Conservation (phyloP, 2,888 invertebrate genomes). For the Zootermopsis nevadensis region DNA sequence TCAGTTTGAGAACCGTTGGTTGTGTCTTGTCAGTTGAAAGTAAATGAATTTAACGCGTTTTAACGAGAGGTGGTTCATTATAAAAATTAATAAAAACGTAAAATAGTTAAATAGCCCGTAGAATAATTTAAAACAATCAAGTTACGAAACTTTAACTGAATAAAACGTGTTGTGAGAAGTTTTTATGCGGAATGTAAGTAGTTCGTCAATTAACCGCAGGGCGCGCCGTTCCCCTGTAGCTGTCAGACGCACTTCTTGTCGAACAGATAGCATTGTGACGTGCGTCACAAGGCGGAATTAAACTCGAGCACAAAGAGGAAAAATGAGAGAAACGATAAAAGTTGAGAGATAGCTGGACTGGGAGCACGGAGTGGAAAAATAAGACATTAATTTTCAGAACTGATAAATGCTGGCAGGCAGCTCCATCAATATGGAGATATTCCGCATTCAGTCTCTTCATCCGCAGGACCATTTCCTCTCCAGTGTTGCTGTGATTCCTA, state of each 20-base stretch:
- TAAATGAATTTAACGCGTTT: too few relatives aligned
- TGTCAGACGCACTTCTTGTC: neutral
- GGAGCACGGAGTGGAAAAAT: conserved; percentile 29
- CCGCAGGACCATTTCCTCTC: neutral
- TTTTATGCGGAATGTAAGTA: neutral
- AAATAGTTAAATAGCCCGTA: too few relatives aligned
- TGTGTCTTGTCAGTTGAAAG: too few relatives aligned
- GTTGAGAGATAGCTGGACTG: conserved; percentile 13
- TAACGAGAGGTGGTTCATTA: too few relatives aligned
- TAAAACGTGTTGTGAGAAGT: too few relatives aligned
- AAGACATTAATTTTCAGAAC: conserved; percentile 38
- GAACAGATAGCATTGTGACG: neutral
- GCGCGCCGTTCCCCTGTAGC: neutral
- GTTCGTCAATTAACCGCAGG: conserved; percentile 6
- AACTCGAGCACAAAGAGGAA: neutral
- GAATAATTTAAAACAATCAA: too few relatives aligned
- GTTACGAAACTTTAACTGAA: too few relatives aligned
- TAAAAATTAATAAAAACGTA: too few relatives aligned
- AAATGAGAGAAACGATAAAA: conserved; percentile 4
- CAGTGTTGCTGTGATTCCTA: neutral
- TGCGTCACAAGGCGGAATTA: neutral
- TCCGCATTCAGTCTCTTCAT: neutral
- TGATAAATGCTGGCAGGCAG: conserved; percentile 21
- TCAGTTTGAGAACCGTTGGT: too few relatives aligned
- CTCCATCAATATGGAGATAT: conserved; percentile 13